Conservation (phyloP, 2,797 vertebrate genomes). For the Mormyrops attenuatus region DNA sequence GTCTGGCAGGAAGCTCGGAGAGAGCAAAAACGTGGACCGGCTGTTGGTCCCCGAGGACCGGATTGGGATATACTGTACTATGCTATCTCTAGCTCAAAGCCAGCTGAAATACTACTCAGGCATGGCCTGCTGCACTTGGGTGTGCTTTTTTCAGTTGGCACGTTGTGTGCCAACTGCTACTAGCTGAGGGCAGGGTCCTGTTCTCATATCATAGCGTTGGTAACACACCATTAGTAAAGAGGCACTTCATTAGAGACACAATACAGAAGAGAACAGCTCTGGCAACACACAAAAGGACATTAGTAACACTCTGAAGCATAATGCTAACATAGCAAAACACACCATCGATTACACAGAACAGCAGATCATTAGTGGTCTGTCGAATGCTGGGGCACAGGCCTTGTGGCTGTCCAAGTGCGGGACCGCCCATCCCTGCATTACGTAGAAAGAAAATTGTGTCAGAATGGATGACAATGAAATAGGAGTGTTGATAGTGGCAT, state of each 20-base stretch:
- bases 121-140: not conserved
- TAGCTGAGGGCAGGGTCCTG: not conserved
- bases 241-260: not conserved
- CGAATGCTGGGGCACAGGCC: not conserved
- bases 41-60: not conserved
- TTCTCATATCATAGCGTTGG: not conserved
- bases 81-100: not conserved
- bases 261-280: not conserved
- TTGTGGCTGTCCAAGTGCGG: not conserved
- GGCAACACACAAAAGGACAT: not conserved
- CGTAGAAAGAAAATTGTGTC: not conserved
- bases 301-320: not conserved
- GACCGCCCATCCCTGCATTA: not conserved
- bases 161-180: not conserved
- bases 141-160: not conserved
- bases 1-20: not conserved
- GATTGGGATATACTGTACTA: not conserved
- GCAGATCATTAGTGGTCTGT: slow-evolving; percentile 1
- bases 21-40: not conserved
- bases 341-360: not conserved
- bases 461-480: not conserved
- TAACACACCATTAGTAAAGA: slow-evolving; percentile 5
- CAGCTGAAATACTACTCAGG: not conserved
- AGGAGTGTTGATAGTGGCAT: not conserved
- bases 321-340: not conserved